These are phyloP conservation scores for Eupeodes latifasciatus DNA, from an alignment of 2,888 invertebrate species.

Conservation along the genomic window DNA sequence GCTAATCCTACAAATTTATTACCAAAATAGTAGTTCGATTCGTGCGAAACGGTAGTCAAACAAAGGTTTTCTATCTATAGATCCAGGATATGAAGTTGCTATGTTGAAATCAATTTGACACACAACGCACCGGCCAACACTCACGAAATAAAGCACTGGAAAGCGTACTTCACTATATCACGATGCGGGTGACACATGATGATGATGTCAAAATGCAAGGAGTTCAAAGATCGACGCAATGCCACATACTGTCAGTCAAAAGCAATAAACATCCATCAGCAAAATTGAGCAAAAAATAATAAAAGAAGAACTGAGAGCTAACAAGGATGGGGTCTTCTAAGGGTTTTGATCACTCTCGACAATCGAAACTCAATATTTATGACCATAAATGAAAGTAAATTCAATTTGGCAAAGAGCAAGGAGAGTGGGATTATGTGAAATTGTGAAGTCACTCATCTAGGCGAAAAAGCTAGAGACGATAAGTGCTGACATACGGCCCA, in stretches of 20 bases:
- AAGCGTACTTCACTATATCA: constrained; percentile 39
- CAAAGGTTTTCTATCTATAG: background rate
- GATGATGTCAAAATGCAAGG: constrained; percentile 31
- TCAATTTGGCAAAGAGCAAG: constrained; percentile 58
- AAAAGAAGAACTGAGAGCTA: constrained; percentile 23
- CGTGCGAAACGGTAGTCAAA: background rate
- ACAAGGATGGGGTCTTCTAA: constrained; percentile 39
- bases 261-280: constrained; percentile 58
- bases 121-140: constrained; percentile 1
- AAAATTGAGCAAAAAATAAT: constrained; percentile 16
- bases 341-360: background rate
- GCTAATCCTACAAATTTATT: too few species aligned
- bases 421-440: constrained; percentile 5
- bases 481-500: too few species aligned
- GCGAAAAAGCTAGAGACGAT: too few species aligned
- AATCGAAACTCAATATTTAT: background rate
- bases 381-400: constrained; percentile 69
- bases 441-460: background rate
- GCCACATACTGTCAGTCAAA: constrained; percentile 56
- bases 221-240: background rate
- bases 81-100: background rate
- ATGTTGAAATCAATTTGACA: constrained; percentile 64
- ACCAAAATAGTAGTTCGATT: too few species aligned
- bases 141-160: constrained; percentile 36
- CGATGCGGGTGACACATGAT: constrained; percentile 22